Base-by-base conservation (phyloP, 2,113 vertebrate genomes). In the Ptilonorhynchus violaceus region DNA sequence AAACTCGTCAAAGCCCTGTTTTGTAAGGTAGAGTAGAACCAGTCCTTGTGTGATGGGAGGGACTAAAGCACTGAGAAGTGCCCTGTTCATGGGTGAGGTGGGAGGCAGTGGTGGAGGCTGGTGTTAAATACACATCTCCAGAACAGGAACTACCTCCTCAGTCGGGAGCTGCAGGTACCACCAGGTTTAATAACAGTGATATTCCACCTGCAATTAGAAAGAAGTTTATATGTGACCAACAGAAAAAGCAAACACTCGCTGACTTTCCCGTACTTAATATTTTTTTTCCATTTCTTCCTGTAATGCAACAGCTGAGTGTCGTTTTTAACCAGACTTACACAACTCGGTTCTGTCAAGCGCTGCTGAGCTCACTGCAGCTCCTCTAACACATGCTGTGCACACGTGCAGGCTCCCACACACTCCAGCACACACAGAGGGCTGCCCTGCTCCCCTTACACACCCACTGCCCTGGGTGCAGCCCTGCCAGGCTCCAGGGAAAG, bases 321-420 rank as follows among this genome's bases (percentile, higher is more conserved):
- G 5, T 90, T 91, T 90, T 72, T 84, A 79, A 87, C 66, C 73
- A 95, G 73, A 25, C 56, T 78, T 42, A 60, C 47, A 64, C 52
- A 46, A 9, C 50, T 81, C 19, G 0, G 6, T 55, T 67, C 72
- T 84, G 53, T 33, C 5, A 31, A 66, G 88, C 10, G 56, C 90
- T 66, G 55, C 75, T 50, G 88, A 86, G 92, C 89, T 47, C 7
- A 1, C 55, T 81, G 83, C 88, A 72, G 91, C 76, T 89, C 90
- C 69, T 8, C 4, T 20, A 33, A 30, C 96, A 93, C 92, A 66
- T 87, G 96, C 83, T 66, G 80, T 31, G 80, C 96, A 88, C 95
- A 93, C 77, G 80, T 93, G 96, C 73, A 13, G 60, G 37, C 91
- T 92, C 96, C 96, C 83, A 91, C 94, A 4, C 56, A 0, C 64